Base-by-base conservation (phyloP, 2,113 vertebrate species). In the Ptyas mucosa region DNA sequence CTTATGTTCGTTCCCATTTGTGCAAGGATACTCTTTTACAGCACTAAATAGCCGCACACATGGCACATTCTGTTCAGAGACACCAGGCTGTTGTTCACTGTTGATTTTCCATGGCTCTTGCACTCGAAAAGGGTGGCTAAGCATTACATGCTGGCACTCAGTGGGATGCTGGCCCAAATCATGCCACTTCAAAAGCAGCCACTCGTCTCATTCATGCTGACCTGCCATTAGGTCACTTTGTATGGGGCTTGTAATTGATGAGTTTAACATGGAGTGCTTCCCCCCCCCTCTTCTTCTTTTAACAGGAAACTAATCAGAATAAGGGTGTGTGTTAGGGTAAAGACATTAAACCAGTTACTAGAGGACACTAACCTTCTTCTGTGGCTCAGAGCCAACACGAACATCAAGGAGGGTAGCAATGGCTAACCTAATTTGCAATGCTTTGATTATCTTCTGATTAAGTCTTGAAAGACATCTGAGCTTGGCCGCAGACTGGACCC, bases 1-100 rank as follows among this genome's bases (percentile, higher is more conserved):
- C 99, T 99, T 99, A 98, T 99, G 99, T 98, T 99, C 98, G 87
- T 96, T 98, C 97, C 98, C 98, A 97, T 98, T 98, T 98, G 98
- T 98, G 98, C 98, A 98, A 98, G 98, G 97, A 98, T 96, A 95
- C 98, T 97, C 98, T 97, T 98, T 98, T 95, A 96, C 96, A 94
- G 96, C 95, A 94, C 96, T 98, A 98, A 98, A 98, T 98, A 98
- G 97, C 97, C 98, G 97, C 97, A 98, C 98, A 98, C 98, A 98
- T 97, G 98, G 98, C 96, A 97, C 95, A 96, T 96, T 97, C 97
- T 97, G 94, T 94, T 95, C 90, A 91, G 96, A 97, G 98, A 97
- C 97, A 97, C 96, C 95, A 96, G 97, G 96, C 95, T 96, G 94
- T 91, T 96, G 94, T 91, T 97, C 95, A 92, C 97, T 98, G 98